These are phyloP conservation scores for Phyllopteryx taeniolatus DNA, from an alignment of 2,113 vertebrate species.

Conservation along the genomic window DNA sequence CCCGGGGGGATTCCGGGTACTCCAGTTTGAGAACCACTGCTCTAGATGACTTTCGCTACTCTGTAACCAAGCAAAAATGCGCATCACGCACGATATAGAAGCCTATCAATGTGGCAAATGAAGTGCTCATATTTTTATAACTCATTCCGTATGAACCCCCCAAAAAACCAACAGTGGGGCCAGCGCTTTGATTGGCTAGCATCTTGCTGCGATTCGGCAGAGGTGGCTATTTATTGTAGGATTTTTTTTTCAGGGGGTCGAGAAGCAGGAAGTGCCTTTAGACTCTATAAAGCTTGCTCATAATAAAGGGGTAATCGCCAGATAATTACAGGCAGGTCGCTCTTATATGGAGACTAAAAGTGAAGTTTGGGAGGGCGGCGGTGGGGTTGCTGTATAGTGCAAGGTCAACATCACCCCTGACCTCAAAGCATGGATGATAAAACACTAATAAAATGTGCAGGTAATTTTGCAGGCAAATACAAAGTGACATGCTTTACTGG, in stretches of 20 bases:
- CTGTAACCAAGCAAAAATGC: too few relatives aligned
- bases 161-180: conserved; percentile 6
- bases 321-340: conserved; percentile 62
- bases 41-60: too few relatives aligned
- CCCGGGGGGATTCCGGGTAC: too few relatives aligned
- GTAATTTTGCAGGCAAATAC: too few relatives aligned
- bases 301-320: conserved; percentile 61
- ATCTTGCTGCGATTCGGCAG: conserved; percentile 45
- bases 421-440: conserved; percentile 42
- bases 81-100: too few relatives aligned
- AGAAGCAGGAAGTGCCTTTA: conserved; percentile 50
- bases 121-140: not conserved
- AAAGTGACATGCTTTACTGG: conserved; percentile 6
- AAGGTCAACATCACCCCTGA: conserved; percentile 24
- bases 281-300: conserved; percentile 56
- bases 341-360: conserved; percentile 33
- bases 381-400: conserved; percentile 15
- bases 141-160: not conserved
- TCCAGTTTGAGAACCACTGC: too few relatives aligned
- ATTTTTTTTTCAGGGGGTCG: conserved; percentile 20
- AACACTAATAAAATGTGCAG: conserved; percentile 27
- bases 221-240: conserved; percentile 36
- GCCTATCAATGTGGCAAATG: too few relatives aligned
- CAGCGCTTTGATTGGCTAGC: conserved; percentile 37
- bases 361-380: not conserved